Evolutionary conservation across 2,797 vertebrate species (phyloP).

Genomic region (Hyperoplus immaculatus): DNA sequence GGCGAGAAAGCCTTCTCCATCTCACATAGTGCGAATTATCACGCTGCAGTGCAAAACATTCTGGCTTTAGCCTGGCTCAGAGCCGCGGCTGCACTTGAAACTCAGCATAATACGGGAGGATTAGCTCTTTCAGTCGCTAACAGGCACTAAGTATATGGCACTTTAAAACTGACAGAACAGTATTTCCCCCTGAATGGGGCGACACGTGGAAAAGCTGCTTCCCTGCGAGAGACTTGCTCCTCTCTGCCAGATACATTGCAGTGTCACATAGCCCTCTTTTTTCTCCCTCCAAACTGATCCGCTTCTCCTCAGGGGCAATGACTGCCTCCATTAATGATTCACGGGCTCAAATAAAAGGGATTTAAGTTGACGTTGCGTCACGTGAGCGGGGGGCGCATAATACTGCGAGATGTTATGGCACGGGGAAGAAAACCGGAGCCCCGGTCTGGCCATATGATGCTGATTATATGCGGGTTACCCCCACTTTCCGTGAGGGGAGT

Average conservation of each 20-base stretch:
- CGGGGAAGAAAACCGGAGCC: constrained; percentile 92
- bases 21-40: constrained; percentile 62
- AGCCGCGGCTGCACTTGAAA: constrained; percentile 54
- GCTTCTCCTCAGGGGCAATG: constrained; percentile 84
- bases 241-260: constrained; percentile 79
- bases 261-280: constrained; percentile 76
- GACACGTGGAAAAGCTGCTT: constrained; percentile 79
- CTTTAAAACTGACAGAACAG: constrained; percentile 76
- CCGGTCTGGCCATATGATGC: constrained; percentile 90
- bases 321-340: constrained; percentile 93
- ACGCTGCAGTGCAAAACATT: constrained; percentile 56
- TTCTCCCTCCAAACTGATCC: constrained; percentile 77
- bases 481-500: constrained; percentile 90
- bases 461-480: constrained; percentile 90
- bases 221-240: constrained; percentile 74
- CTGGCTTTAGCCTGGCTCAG: constrained; percentile 27
- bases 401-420: constrained; percentile 94
- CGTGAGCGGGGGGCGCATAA: constrained; percentile 93
- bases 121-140: constrained; percentile 70
- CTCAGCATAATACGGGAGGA: constrained; percentile 51
- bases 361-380: constrained; percentile 99
- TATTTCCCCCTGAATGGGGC: constrained; percentile 67
- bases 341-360: constrained; percentile 96
- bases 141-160: constrained; percentile 76
- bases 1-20: constrained; percentile 50